Base-by-base conservation (phyloP, 2,113 vertebrate genomes). In the Conger conger region DNA sequence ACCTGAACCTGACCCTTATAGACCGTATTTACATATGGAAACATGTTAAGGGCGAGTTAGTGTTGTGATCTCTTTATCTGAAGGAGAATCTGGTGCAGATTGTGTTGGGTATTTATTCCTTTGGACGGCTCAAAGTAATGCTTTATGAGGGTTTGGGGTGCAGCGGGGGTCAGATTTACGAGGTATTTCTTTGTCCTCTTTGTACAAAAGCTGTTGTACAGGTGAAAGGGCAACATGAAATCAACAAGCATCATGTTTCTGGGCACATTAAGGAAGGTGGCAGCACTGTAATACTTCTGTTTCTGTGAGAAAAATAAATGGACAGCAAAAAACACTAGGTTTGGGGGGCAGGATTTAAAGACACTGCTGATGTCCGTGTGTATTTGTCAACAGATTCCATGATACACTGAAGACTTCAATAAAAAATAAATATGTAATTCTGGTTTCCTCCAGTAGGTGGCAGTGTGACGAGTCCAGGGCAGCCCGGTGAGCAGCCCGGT, bases 361-460 rank as follows among this genome's bases (percentile, higher is more conserved):
- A 57, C 54, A 57, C 54, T 11, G 54, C 54, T 16, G 54, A 57
- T 57, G 54, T 57, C 15, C 54, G 18, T 57, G 54, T 18, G 54
- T 57, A 57, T 57, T 57, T 57, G 40, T 9, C 40, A 42, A 13
- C 1, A 50, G 0, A 13, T 13, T 50, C 45, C 45, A 11, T 50
- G 45, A 11, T 50, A 50, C 7, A 13, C 15, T 50, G 45, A 50
- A 50, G 45, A 50, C 45, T 50, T 50, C 45, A 42, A 42, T 50
- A 13, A 50, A 50, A 42, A 42, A 42, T n/a, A n/a, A n/a, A n/a
- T n/a, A 42, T 0, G 3, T 42, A 42, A 63, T 63, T 84, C 35
- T 84, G 79, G 38, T 85, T 89, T 84, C 37, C 4, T 81, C 82
- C 80, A 84, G 11, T 92, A 99, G 98, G 94, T 92, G 88, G 88